These are phyloP conservation scores for Orgyia antiqua DNA, from an alignment of 2,888 invertebrate species.

Conservation along the genomic window DNA sequence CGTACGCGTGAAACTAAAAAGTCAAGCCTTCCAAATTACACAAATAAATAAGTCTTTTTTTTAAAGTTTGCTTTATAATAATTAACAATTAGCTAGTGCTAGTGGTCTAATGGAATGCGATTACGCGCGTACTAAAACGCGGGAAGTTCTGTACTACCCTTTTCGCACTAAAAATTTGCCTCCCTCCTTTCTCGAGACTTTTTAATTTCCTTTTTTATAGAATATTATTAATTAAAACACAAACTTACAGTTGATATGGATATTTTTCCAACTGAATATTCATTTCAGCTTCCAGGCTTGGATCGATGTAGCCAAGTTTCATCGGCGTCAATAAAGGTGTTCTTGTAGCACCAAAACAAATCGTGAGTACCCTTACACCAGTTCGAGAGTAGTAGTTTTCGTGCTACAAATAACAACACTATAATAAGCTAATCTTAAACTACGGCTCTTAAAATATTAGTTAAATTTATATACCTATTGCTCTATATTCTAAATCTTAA, in stretches of 20 bases:
- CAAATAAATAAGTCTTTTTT: no score
- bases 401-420: constrained; percentile 26
- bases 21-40: no score
- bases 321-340: constrained; percentile 20
- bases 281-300: not conserved
- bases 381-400: constrained; percentile 19
- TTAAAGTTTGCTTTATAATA: no score
- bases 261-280: not conserved
- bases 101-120: no score
- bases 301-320: constrained; percentile 22
- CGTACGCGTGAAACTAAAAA: no score
- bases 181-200: no score
- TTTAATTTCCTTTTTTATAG: no score
- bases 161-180: no score
- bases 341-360: constrained; percentile 31
- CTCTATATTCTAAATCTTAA: no score
- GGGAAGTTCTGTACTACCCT: not conserved
- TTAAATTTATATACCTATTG: not conserved
- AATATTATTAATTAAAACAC: no score
- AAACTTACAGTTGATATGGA: not conserved
- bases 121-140: no score
- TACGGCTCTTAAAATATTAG: not conserved
- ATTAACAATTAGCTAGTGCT: no score
- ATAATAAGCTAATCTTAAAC: constrained; percentile 1
- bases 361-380: constrained; percentile 30